phyloP scores from a whole-genome alignment of 1,140 invertebrate genomes.

The Pteromalus puparum region DNA sequence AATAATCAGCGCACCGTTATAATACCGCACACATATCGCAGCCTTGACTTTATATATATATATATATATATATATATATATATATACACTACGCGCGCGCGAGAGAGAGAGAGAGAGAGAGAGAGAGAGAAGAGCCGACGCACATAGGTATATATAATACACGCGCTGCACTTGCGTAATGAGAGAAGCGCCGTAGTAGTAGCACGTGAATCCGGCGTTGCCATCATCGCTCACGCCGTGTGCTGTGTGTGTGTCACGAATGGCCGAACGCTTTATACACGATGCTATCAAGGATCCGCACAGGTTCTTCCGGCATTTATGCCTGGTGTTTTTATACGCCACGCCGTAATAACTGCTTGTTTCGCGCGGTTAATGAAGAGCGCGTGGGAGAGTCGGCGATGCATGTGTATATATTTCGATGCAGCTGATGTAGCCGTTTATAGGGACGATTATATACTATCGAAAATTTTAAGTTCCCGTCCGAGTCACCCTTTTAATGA shows the following conservation, averaged over 20 bases:
- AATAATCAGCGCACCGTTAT: slow-evolving; percentile 32
- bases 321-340: neutral
- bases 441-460: no score
- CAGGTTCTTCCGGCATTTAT: neutral
- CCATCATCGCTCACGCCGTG: neutral
- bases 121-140: neutral
- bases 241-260: neutral
- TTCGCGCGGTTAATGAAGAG: no score
- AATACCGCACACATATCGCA: neutral
- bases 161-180: slow-evolving; percentile 30
- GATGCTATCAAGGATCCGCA: neutral
- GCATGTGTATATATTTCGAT: no score
- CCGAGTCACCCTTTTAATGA: no score
- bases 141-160: no score
- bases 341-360: no score
- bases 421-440: no score
- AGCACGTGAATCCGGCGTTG: slow-evolving; percentile 4
- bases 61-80: no score
- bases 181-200: neutral
- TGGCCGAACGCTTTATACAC: neutral
- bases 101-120: neutral
- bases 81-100: neutral
- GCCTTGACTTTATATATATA: slow-evolving; percentile 41
- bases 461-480: no score
- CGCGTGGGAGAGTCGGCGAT: no score